These are phyloP conservation scores for Potamarius usumacintae DNA, from an alignment of 2,113 vertebrate species.

Conservation along the genomic window DNA sequence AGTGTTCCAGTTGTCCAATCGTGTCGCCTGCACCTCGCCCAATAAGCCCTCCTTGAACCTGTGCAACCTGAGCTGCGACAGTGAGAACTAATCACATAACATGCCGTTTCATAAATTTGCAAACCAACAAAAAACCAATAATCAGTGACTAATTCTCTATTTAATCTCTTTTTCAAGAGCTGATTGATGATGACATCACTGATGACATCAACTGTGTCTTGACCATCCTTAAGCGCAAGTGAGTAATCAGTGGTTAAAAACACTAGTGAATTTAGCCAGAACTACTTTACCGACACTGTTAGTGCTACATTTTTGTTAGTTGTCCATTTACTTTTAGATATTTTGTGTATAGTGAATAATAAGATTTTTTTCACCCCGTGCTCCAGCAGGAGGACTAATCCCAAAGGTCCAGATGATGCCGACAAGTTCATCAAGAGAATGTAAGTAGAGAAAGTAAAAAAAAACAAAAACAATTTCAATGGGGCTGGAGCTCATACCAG, in stretches of 20 bases:
- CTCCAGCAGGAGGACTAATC: background rate
- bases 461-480: background rate
- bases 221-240: constrained; percentile 16
- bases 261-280: background rate
- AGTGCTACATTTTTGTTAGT: background rate
- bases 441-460: constrained; percentile 37
- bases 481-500: too few relatives aligned
- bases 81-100: constrained; percentile 45
- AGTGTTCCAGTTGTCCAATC: constrained; percentile 60
- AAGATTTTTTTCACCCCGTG: background rate
- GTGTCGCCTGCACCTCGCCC: constrained; percentile 42
- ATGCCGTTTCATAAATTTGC: background rate
- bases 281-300: too few relatives aligned
- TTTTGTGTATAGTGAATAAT: background rate
- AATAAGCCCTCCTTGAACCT: constrained; percentile 40
- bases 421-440: background rate
- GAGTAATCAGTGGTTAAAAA: constrained; percentile 30
- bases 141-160: background rate
- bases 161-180: constrained; percentile 40
- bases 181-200: constrained; percentile 54
- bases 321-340: background rate
- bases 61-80: constrained; percentile 45
- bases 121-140: background rate
- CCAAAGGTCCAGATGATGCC: background rate
- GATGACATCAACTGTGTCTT: constrained; percentile 53